Conservation (phyloP, 1,140 invertebrate species). For the Ips nitidus region DNA sequence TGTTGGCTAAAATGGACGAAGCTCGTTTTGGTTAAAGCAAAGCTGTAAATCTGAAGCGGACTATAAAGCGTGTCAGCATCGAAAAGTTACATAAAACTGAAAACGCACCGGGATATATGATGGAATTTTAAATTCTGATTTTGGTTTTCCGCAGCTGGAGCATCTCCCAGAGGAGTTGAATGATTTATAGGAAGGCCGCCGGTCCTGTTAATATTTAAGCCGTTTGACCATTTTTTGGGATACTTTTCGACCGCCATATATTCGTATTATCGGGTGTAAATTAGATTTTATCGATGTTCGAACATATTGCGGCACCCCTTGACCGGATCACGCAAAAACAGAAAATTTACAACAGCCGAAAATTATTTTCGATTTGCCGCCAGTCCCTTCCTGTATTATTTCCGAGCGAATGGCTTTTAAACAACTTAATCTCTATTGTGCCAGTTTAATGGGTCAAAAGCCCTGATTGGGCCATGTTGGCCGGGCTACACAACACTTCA, state of each 20-base stretch:
- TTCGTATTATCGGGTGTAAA: conserved; percentile 19
- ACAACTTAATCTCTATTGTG: conserved; percentile 40
- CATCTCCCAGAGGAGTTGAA: conserved; percentile 11
- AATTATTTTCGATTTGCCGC: conserved; percentile 31
- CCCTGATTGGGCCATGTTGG: conserved; percentile 34
- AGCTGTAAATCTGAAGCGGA: too few species aligned
- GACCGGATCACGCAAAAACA: background rate
- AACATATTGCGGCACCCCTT: background rate
- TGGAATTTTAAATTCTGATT: conserved; percentile 32
- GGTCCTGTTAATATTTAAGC: conserved; percentile 26
- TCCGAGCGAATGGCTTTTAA: conserved; percentile 36
- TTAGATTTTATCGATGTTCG: conserved; percentile 15
- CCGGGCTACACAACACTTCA: conserved; percentile 34
- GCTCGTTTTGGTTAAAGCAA: too few species aligned
- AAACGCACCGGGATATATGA: background rate
- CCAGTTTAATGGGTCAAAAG: conserved; percentile 39
- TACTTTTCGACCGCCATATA: conserved; percentile 20
- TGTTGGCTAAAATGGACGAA: too few species aligned
- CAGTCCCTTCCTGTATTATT: conserved; percentile 29
- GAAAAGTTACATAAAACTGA: background rate
- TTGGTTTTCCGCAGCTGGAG: conserved; percentile 18
- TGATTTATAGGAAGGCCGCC: conserved; percentile 13
- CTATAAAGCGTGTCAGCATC: too few species aligned
- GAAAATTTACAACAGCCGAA: background rate
- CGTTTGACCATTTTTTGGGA: conserved; percentile 5